Evolutionary conservation across 53 echinoderm and acorn worm genomes (phyloP).

Genomic region (Echinometra lucunter): DNA sequence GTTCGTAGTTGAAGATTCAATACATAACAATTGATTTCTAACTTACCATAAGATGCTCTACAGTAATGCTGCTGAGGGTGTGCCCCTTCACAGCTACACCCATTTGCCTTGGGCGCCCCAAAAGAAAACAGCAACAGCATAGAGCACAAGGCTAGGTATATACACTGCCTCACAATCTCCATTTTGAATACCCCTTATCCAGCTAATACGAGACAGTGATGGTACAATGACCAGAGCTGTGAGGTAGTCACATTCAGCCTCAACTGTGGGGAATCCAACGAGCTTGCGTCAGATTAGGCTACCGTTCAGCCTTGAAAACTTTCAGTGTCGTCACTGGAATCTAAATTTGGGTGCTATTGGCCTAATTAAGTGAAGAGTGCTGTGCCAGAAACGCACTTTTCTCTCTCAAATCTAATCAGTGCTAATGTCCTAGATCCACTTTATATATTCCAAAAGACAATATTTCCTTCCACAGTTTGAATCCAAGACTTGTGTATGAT

Average conservation of each 20-base stretch:
- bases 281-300: conserved; percentile 40
- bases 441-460: neutral
- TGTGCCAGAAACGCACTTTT: neutral
- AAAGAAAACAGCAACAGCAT: conserved; percentile 10
- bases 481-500: conserved; percentile 27
- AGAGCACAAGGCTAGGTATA: neutral
- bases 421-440: neutral
- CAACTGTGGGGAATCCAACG: neutral
- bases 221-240: neutral
- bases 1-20: too few species aligned
- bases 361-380: neutral
- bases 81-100: conserved; percentile 77
- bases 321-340: neutral
- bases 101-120: conserved; percentile 48
- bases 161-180: conserved; percentile 16
- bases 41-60: conserved; percentile 84
- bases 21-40: neutral
- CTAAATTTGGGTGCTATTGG: conserved; percentile 55
- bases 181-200: conserved; percentile 52
- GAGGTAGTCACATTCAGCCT: conserved; percentile 5
- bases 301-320: conserved; percentile 47
- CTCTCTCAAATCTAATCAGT: conserved; percentile 13
- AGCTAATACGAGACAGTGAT: conserved; percentile 25
- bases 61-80: conserved; percentile 94
- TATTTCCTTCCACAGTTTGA: neutral